These are phyloP conservation scores for Oxytorus armatus DNA, from an alignment of 2,888 invertebrate genomes.

Conservation along the genomic window DNA sequence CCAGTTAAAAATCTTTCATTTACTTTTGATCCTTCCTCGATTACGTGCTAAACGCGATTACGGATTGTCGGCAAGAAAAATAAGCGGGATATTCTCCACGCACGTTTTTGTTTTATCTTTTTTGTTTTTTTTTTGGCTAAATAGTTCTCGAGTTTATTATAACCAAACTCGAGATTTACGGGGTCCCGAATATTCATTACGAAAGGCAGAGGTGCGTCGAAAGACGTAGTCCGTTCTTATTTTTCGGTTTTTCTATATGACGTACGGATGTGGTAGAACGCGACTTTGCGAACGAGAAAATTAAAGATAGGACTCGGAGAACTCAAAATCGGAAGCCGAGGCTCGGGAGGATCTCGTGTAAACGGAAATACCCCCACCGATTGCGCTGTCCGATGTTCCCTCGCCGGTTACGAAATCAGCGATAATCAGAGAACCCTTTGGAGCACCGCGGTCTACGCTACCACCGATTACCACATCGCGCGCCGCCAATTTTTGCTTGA, in stretches of 20 bases:
- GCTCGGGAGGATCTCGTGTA: conserved; percentile 93
- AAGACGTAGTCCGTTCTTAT: conserved; percentile 38
- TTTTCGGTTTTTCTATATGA: conserved; percentile 38
- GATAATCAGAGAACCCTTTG: conserved; percentile 90
- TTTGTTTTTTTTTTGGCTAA: conserved; percentile 14
- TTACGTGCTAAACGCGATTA: conserved; percentile 30
- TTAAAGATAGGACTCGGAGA: conserved; percentile 94
- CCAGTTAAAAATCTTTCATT: conserved; percentile 42
- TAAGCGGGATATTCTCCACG: conserved; percentile 36
- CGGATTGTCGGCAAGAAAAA: conserved; percentile 41
- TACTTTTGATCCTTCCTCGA: conserved; percentile 64
- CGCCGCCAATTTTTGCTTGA: conserved; percentile 93
- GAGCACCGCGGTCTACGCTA: conserved; percentile 85
- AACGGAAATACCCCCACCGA: conserved; percentile 88
- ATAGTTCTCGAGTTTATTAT: conserved; percentile 36
- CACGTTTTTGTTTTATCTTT: background rate
- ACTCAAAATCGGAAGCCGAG: conserved; percentile 94
- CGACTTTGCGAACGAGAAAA: conserved; percentile 44
- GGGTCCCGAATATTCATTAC: conserved; percentile 57
- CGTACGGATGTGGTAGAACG: conserved; percentile 50
- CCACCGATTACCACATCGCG: conserved; percentile 88
- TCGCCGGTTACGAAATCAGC: conserved; percentile 92
- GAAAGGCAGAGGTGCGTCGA: conserved; percentile 62
- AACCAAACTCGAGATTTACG: conserved; percentile 41
- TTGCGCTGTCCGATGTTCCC: conserved; percentile 92